Evolutionary conservation across 2,888 invertebrate genomes (phyloP).

Genomic region (Polietes domitor): DNA sequence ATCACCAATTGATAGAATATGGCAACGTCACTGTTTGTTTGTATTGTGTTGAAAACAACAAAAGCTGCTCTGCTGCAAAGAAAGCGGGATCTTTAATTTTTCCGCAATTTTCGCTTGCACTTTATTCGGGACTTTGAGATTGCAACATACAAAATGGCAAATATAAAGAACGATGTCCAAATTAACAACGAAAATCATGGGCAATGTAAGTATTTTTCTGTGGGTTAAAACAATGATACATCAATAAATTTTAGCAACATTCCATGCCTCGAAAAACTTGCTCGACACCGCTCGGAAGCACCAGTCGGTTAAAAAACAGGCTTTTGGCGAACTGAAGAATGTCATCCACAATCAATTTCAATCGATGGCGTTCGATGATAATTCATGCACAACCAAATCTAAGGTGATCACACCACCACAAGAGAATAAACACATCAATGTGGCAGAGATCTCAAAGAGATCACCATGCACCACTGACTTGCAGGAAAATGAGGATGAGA

Average conservation of each 20-base stretch:
- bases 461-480: background rate
- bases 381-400: background rate
- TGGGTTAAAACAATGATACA: too few species aligned
- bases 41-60: too few species aligned
- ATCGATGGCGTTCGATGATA: conserved; percentile 60
- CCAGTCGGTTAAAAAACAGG: conserved; percentile 67
- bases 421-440: background rate
- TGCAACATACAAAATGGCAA: too few species aligned
- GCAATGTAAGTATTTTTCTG: background rate
- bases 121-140: too few species aligned
- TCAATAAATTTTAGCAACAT: background rate
- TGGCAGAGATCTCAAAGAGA: background rate
- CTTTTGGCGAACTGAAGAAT: conserved; percentile 70
- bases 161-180: too few species aligned
- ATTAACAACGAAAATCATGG: too few species aligned
- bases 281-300: conserved; percentile 14
- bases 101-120: too few species aligned
- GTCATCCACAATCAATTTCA: conserved; percentile 69
- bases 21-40: too few species aligned
- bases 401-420: background rate
- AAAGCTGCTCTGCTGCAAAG: too few species aligned
- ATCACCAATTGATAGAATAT: too few species aligned
- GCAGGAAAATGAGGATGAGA: background rate
- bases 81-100: too few species aligned
- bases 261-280: background rate